A percentile compares a stretch with the other conserved stretches of the same genome.
These are phyloP conservation scores for Clanis bilineata DNA, from an alignment of 2,888 invertebrate species.

Conservation along the genomic window DNA sequence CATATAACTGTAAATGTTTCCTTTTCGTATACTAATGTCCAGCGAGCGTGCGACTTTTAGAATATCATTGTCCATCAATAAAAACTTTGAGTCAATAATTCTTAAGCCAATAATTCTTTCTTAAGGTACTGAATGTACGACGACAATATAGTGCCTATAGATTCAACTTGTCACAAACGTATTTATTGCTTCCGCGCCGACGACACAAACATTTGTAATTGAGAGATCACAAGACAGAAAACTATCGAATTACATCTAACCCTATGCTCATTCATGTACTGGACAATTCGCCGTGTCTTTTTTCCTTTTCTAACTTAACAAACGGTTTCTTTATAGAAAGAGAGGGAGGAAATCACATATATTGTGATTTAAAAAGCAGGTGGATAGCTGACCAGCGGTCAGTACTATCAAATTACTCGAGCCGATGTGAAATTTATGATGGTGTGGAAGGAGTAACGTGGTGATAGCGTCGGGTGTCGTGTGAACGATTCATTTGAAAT, in stretches of 20 bases:
- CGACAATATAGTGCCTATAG: background rate
- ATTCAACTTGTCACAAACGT: slow-evolving; percentile 10
- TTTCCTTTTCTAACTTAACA: background rate
- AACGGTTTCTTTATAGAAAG: background rate
- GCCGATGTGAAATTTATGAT: slow-evolving; percentile 70
- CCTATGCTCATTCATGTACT: slow-evolving; percentile 37
- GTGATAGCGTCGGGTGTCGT: slow-evolving; percentile 59
- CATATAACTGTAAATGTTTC: background rate
- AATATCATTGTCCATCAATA: background rate
- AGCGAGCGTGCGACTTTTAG: background rate
- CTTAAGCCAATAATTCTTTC: background rate
- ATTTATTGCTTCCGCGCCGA: slow-evolving; percentile 72
- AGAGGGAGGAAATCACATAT: slow-evolving; percentile 8
- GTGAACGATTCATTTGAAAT: slow-evolving; percentile 72
- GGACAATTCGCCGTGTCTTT: background rate
- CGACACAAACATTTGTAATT: slow-evolving; percentile 70
- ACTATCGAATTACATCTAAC: slow-evolving; percentile 71
- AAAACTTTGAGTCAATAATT: background rate
- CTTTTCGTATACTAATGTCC: background rate
- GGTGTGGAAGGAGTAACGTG: slow-evolving; percentile 63
- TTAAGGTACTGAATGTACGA: background rate
- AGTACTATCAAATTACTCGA: slow-evolving; percentile 66
- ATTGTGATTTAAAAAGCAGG: slow-evolving; percentile 54
- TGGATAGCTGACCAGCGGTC: slow-evolving; percentile 75
- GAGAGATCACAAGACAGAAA: slow-evolving; percentile 67